phyloP scores from a whole-genome alignment of 2,797 vertebrate species.

The Myotis planiceps region DNA sequence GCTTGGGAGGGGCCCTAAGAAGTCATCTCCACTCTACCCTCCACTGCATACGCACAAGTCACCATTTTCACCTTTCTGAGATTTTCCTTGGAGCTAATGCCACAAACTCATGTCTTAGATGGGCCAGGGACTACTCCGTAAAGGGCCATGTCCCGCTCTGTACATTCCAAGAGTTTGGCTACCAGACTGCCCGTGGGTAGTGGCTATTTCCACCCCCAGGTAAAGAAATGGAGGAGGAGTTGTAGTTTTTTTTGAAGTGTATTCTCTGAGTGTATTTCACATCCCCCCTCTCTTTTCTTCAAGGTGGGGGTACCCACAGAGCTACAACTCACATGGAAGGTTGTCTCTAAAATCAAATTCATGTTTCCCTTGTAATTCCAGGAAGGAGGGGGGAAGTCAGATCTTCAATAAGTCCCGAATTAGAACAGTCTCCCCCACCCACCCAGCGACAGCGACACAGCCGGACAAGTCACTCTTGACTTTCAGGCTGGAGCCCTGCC shows the following conservation, averaged over 20 bases:
- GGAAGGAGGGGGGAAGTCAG: slow-evolving; percentile 66
- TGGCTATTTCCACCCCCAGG: neutral
- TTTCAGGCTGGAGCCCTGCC: slow-evolving; percentile 77
- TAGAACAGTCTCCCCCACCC: slow-evolving; percentile 61
- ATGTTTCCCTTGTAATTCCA: slow-evolving; percentile 76
- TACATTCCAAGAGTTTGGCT: neutral
- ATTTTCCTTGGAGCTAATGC: neutral
- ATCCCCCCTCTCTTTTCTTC: neutral
- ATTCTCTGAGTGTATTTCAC: slow-evolving; percentile 25
- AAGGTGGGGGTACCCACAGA: neutral
- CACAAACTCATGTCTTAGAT: neutral
- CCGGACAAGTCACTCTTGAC: slow-evolving; percentile 69
- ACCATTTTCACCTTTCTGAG: neutral
- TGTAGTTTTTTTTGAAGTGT: neutral
- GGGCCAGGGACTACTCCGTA: neutral
- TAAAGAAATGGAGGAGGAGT: neutral
- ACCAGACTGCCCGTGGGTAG: neutral
- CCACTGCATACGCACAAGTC: neutral
- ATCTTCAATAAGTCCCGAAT: slow-evolving; percentile 74
- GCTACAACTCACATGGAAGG: slow-evolving; percentile 1
- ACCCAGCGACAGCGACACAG: neutral
- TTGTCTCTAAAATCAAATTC: slow-evolving; percentile 71
- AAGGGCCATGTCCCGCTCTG: neutral
- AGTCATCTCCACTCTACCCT: neutral
- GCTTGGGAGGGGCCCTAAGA: neutral